These are phyloP conservation scores for Halictus rubicundus DNA, from an alignment of 1,140 invertebrate species.

Conservation along the genomic window DNA sequence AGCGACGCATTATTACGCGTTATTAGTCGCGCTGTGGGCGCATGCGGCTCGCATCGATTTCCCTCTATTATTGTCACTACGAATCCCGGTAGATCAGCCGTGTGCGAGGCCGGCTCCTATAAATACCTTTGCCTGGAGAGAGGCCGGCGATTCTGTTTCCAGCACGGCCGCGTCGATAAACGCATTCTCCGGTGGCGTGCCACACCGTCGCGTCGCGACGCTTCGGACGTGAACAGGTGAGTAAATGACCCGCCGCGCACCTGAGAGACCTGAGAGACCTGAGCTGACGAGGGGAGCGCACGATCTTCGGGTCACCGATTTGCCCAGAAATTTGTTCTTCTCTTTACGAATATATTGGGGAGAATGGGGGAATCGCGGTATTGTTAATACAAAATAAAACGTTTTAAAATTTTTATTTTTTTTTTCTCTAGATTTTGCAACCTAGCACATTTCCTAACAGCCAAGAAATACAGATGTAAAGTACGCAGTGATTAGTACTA, in stretches of 20 bases:
- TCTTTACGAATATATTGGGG: too few relatives aligned
- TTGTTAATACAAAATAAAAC: too few relatives aligned
- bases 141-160: conserved; percentile 44
- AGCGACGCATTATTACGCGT: conserved; percentile 64
- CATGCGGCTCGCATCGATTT: conserved; percentile 62
- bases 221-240: background rate
- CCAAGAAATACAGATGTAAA: too few relatives aligned
- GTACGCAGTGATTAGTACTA: too few relatives aligned
- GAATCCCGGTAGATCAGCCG: conserved; percentile 59
- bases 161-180: conserved; percentile 48
- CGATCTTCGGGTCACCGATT: too few relatives aligned
- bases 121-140: conserved; percentile 46
- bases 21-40: conserved; percentile 59
- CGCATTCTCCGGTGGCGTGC: conserved; percentile 43
- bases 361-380: too few relatives aligned
- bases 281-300: too few relatives aligned
- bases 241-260: background rate
- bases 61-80: conserved; percentile 63
- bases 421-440: too few relatives aligned
- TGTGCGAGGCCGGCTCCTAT: conserved; percentile 27
- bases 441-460: too few relatives aligned
- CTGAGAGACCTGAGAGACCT: too few relatives aligned
- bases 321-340: too few relatives aligned
- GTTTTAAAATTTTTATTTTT: too few relatives aligned
- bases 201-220: background rate